Base-by-base conservation (phyloP, 2,888 invertebrate genomes). In the Dendrolimus houi region DNA sequence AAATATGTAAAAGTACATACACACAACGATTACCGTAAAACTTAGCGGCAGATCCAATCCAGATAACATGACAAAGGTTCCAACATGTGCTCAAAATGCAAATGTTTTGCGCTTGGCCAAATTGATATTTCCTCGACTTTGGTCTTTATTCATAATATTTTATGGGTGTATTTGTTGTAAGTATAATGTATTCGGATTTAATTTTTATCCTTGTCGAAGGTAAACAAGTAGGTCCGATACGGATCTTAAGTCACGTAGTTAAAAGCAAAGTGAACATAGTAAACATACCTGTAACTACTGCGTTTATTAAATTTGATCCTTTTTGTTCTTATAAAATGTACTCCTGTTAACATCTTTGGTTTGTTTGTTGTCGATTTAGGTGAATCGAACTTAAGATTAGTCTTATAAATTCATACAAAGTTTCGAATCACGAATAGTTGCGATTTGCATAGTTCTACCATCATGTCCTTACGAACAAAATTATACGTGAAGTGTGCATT, bases 11-110 rank as follows among this genome's bases (percentile, higher is more conserved):
- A 74, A 69, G 70, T 73, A 74, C 69, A 63, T 70, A 61, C 65
- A 64, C 70, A 67, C 72, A 69, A 72, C 81, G 75, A 85, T 85
- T 83, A 84, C 77, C 83, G 81, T 86, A 85, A 85, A 85, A 77
- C 78, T 77, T 74, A 78, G 77, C 75, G 69, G 75, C 72, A 74
- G 85, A 85, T 84, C 69, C 77, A 72, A 81, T 79, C 66, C 74
- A 69, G 85, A 86, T 85, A 80, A 72, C 72, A 74, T 72, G 77
- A 83, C 83, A 83, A 83, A 84, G 79, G 79, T 77, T 78, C 79
- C 73, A 79, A 83, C 83, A 79, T 72, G 69, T 70, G 64, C 67
- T 54, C 54, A 54, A 57, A 47, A 47, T 47, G 47, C 47, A 47
- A 69, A 58, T 60, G 56, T 59, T 64, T 61, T 64, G 68, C 56